These are phyloP conservation scores for Egretta garzetta DNA, from an alignment of 2,113 vertebrate species.

Conservation along the genomic window DNA sequence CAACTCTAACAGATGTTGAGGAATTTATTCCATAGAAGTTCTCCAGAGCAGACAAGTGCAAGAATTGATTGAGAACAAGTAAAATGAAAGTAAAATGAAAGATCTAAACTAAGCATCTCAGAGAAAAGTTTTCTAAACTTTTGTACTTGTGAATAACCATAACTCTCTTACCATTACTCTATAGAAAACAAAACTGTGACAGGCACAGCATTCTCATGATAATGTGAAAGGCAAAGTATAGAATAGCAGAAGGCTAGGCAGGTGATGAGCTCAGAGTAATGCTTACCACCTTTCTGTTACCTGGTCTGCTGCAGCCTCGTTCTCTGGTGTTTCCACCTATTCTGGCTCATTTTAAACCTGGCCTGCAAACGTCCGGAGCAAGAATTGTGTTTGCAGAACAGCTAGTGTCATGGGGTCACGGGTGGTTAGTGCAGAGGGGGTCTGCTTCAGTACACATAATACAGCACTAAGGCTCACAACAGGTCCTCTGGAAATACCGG, in stretches of 20 bases:
- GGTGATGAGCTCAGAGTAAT: background rate
- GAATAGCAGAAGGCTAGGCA: background rate
- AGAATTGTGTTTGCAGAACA: background rate
- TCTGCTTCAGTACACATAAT: background rate
- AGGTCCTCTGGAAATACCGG: background rate
- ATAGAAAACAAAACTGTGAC: background rate
- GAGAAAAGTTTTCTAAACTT: background rate
- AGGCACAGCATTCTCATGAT: background rate
- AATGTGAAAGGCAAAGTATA: background rate
- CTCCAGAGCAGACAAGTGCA: background rate
- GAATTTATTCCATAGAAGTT: background rate
- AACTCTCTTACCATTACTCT: background rate
- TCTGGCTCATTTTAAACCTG: background rate
- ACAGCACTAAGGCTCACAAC: background rate
- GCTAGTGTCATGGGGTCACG: background rate
- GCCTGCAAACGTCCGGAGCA: background rate
- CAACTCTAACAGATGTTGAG: background rate
- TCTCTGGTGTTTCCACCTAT: background rate
- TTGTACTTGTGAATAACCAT: background rate
- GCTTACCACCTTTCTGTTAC: background rate
- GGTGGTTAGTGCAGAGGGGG: background rate
- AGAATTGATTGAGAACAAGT: background rate
- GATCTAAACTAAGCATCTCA: background rate
- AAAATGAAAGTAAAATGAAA: background rate
- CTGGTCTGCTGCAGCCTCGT: background rate